These are phyloP conservation scores for Parnassius glacialis DNA, from an alignment of 2,888 invertebrate genomes.

Conservation along the genomic window DNA sequence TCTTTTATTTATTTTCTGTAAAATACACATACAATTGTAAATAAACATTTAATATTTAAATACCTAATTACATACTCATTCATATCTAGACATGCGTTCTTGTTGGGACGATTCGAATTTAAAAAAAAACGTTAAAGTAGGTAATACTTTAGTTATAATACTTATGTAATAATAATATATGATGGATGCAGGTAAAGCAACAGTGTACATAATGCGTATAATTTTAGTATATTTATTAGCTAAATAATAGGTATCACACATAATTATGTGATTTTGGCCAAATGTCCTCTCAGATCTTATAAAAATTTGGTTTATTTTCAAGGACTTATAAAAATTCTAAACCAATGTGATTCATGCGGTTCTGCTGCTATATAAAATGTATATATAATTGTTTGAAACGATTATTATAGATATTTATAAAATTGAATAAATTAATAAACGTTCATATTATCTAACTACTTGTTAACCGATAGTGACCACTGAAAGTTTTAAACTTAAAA, in stretches of 20 bases:
- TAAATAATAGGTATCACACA: background rate
- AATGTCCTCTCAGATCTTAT: too few relatives aligned
- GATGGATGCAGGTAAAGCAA: background rate
- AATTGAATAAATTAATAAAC: too few relatives aligned
- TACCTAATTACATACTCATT: constrained; percentile 69
- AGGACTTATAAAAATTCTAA: too few relatives aligned
- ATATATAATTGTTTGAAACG: background rate
- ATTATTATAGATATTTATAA: background rate
- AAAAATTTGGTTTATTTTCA: too few relatives aligned
- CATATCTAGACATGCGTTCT: constrained; percentile 44
- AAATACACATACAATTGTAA: constrained; percentile 77
- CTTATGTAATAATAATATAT: background rate
- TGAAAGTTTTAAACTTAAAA: too few relatives aligned
- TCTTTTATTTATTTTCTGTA: constrained; percentile 70
- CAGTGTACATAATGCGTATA: constrained; percentile 3
- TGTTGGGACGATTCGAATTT: constrained; percentile 19
- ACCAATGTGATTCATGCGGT: background rate
- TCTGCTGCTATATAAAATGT: background rate
- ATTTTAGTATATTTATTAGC: constrained; percentile 10
- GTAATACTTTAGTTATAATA: too few relatives aligned
- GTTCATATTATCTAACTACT: too few relatives aligned
- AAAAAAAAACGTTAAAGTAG: too few relatives aligned
- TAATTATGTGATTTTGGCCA: too few relatives aligned
- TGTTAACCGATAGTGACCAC: too few relatives aligned
- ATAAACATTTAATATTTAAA: constrained; percentile 63